Base-by-base conservation (phyloP, 2,797 vertebrate species). In the Cyclura pinguis region DNA sequence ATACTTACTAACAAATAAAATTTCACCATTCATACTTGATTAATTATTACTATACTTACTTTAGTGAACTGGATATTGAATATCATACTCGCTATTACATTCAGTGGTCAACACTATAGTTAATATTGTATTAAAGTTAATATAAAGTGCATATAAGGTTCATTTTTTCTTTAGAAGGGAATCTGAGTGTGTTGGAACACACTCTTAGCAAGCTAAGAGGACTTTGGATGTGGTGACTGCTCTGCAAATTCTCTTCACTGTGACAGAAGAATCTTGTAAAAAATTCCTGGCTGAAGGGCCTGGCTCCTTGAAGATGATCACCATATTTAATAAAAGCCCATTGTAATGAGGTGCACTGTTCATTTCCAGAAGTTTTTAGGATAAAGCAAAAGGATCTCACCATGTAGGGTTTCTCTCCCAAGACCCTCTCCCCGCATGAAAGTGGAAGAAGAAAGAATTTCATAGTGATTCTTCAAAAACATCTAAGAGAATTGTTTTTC, bases 391-490 rank as follows among this genome's bases (percentile, higher is more conserved):
- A 72, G 27, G 50, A 18, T 81, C 69, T 81, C 69, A 35, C 38
- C 27, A 50, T 55, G 20, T 35, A 73, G 3, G 6, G 2, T 32
- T 80, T 27, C 24, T 85, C 72, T 80, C 42, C 57, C 32, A 80
- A 80, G 50, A 83, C 16, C 64, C 47, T 69, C 13, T 89, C 12
- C 32, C 50, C 32, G 32, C n/a, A 62, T 52, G 42, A 82, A 83
- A 29, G 32, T 38, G 55, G 6, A 38, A 24, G 20, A 24, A 35
- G 55, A 82, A 82, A 67, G 80, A 9, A 52, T 47, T 7, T 38
- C 32, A 55, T 87, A 59, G 59, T 35, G n/a, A 82, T 67, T 83
- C 47, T 85, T 74, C 67, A 59, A 42, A 84, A 91, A 78, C 73
- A 91, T 18, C 47, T 3, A 82, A 27, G 32, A 57, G 35, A 87